These are phyloP conservation scores for Malurus alboscapulatus DNA, from an alignment of 2,113 vertebrate genomes.

Conservation along the genomic window DNA sequence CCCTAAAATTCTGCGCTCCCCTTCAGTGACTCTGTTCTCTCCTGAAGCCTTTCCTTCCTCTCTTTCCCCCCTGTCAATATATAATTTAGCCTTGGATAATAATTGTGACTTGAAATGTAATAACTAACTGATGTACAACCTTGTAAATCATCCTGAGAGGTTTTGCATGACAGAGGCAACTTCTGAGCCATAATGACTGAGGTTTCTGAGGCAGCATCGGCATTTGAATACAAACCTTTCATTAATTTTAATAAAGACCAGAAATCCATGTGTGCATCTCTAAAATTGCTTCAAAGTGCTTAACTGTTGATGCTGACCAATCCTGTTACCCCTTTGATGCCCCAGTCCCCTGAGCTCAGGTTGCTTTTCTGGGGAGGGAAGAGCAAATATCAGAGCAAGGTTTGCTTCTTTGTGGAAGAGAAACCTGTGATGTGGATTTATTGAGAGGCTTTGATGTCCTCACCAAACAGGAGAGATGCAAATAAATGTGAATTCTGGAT, in stretches of 20 bases:
- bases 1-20: background rate
- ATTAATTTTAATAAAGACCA: slow-evolving; percentile 56
- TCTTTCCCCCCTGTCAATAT: rapidly evolving
- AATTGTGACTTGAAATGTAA: background rate
- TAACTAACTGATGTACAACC: background rate
- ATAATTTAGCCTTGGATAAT: background rate
- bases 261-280: background rate
- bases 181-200: slow-evolving; percentile 31
- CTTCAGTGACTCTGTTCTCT: background rate
- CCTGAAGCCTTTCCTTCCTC: background rate
- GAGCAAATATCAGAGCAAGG: background rate
- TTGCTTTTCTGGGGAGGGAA: background rate
- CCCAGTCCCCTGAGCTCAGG: background rate
- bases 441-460: background rate
- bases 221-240: slow-evolving; percentile 23
- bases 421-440: background rate
- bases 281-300: background rate
- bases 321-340: background rate
- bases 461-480: background rate
- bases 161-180: slow-evolving; percentile 10
- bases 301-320: background rate
- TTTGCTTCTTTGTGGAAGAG: background rate
- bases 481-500: background rate
- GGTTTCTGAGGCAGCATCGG: slow-evolving; percentile 27
- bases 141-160: background rate